Evolutionary conservation across 2,797 vertebrate genomes (phyloP).

Genomic region (Chanos chanos): DNA sequence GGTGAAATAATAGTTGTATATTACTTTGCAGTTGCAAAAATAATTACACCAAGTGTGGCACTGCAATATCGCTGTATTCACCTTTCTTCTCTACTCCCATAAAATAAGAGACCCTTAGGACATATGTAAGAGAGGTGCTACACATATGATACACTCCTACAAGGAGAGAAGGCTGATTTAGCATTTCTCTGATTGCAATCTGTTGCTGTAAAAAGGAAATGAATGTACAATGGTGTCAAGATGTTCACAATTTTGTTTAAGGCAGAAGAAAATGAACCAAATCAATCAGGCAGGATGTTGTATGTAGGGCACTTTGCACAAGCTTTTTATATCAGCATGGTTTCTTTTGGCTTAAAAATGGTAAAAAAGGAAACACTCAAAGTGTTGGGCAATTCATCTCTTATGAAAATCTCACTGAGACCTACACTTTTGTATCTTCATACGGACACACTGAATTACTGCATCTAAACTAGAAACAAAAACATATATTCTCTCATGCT

Average conservation of each 20-base stretch:
- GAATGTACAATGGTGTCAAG: slow-evolving; percentile 10
- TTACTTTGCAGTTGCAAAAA: no score
- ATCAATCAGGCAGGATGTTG: slow-evolving; percentile 14
- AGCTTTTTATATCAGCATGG: slow-evolving; percentile 11
- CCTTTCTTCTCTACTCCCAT: slow-evolving; percentile 4
- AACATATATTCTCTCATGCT: no score
- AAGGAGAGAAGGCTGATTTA: no score
- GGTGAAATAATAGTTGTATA: no score
- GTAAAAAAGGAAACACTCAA: neutral
- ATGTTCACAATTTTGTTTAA: slow-evolving; percentile 24
- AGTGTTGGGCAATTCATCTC: slow-evolving; percentile 5
- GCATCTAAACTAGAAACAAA: no score
- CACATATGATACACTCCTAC: slow-evolving; percentile 26
- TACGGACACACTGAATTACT: slow-evolving; percentile 35
- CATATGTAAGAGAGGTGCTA: slow-evolving; percentile 22
- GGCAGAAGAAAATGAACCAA: slow-evolving; percentile 27
- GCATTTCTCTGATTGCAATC: slow-evolving; percentile 20
- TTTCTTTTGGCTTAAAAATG: slow-evolving; percentile 28
- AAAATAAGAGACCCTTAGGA: slow-evolving; percentile 6
- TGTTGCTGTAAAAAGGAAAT: slow-evolving; percentile 32
- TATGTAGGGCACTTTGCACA: slow-evolving; percentile 26
- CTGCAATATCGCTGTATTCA: no score
- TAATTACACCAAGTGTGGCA: no score
- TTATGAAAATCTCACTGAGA: slow-evolving; percentile 44
- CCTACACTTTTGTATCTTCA: slow-evolving; percentile 44